Evolutionary conservation across 2,888 invertebrate species (phyloP).

Genomic region (Icerya purchasi): DNA sequence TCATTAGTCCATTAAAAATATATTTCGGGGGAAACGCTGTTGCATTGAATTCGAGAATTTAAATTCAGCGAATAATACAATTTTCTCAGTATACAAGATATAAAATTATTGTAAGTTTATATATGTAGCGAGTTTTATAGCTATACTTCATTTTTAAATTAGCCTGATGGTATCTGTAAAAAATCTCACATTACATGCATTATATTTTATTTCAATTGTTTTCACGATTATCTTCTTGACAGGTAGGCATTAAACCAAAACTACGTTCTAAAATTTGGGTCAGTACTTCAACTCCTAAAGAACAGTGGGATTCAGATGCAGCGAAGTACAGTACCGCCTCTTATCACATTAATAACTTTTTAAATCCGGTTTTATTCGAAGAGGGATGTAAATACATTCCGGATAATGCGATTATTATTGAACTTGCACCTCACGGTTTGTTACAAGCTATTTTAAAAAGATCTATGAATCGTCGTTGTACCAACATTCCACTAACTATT

Average conservation of each 20-base stretch:
- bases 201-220: too few relatives aligned
- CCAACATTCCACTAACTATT: slow-evolving; percentile 54
- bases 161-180: too few relatives aligned
- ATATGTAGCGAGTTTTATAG: too few relatives aligned
- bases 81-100: too few relatives aligned
- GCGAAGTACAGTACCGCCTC: slow-evolving; percentile 36
- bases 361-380: slow-evolving; percentile 45
- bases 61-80: too few relatives aligned
- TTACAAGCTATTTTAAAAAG: slow-evolving; percentile 60
- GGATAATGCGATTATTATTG: slow-evolving; percentile 57
- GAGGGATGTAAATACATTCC: slow-evolving; percentile 61
- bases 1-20: too few relatives aligned
- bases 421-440: slow-evolving; percentile 73
- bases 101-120: too few relatives aligned
- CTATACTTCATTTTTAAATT: too few relatives aligned
- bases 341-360: slow-evolving; percentile 42
- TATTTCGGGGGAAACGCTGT: too few relatives aligned
- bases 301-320: slow-evolving; percentile 33
- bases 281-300: slow-evolving; percentile 38
- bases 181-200: too few relatives aligned
- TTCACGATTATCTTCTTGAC: neutral
- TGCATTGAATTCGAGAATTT: too few relatives aligned
- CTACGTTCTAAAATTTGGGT: slow-evolving; percentile 36
- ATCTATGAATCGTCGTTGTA: slow-evolving; percentile 29
- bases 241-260: slow-evolving; percentile 19